Base-by-base conservation (phyloP, 2,888 invertebrate genomes). In the Saturnia japonica region DNA sequence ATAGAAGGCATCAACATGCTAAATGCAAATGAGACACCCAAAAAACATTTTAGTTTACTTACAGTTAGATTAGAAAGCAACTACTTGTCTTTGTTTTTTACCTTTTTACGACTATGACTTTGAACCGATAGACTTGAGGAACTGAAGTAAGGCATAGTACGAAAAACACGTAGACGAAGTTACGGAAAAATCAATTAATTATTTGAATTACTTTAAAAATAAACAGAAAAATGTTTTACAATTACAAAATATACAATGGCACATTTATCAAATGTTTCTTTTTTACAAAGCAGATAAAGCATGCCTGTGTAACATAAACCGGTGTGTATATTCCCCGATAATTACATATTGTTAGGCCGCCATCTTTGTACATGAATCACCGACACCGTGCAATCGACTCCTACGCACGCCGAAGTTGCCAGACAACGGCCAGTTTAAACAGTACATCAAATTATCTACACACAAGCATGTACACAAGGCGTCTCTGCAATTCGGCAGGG, bases 321-420 rank as follows among this genome's bases (percentile, higher is more conserved):
- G 42, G n/a, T 57, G 19, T 67, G 67, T 67, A 40, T 67, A 43
- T 70, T 54, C 43, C 80, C 80, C 80, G 86, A 89, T 89, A 88
- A 90, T 89, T 89, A 87, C 84, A 85, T 85, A 88, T 89, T 88
- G 88, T 89, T 84, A 77, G 79, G 79, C 84, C 75, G 90, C 90
- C 91, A 90, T 91, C 81, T 89, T 90, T 80, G 76, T 74, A 70
- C 6, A 6, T 4, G 34, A 34, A 73, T 89, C 88, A 88, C 77
- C 88, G n/a, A n/a, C 88, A 88, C 74, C 72, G 70, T 54, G 72
- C 73, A 71, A 74, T 60, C 57, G 75, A 85, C 88, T 85, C 90
- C 88, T 83, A 88, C 89, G 87, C 88, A 81, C 74, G 74, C 80
- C 75, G 73, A 79, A 77, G 78, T 77, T 76, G 79, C 82, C 84